Evolutionary conservation across 1,140 invertebrate genomes (phyloP).

Genomic region (Drosophila repletoides): DNA sequence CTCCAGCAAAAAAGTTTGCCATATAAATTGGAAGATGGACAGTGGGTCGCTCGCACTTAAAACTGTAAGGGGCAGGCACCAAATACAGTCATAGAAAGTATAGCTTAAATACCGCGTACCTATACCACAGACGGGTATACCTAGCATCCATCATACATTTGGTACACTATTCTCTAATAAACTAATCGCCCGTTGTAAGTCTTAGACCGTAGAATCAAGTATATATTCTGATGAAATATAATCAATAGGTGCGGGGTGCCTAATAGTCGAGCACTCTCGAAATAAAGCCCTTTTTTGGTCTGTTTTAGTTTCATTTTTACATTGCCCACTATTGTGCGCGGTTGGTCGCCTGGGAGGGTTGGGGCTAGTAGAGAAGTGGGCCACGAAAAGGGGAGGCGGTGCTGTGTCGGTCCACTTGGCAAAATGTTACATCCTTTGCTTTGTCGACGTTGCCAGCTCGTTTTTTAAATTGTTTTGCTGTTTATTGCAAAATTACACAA

Average conservation of each 20-base stretch:
- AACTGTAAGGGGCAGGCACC: conserved; percentile 25
- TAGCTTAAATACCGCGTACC: conserved; percentile 32
- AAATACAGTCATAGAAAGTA: conserved; percentile 4
- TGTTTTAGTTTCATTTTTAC: conserved; percentile 48
- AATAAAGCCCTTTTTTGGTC: not conserved
- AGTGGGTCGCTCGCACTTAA: conserved; percentile 44
- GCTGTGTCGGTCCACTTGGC: conserved; percentile 73
- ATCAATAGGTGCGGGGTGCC: not conserved
- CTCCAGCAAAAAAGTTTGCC: conserved; percentile 36
- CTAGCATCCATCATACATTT: too few relatives aligned
- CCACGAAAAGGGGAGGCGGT: conserved; percentile 8
- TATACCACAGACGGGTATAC: too few relatives aligned
- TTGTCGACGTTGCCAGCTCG: conserved; percentile 50
- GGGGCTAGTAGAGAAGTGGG: not conserved
- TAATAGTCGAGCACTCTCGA: not conserved
- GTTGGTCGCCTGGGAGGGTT: not conserved
- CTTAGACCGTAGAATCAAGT: too few relatives aligned
- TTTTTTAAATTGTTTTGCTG: conserved; percentile 77
- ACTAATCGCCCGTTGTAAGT: too few relatives aligned
- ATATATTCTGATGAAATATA: too few relatives aligned
- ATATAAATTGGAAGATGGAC: conserved; percentile 57
- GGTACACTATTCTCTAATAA: too few relatives aligned
- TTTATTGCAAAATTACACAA: conserved; percentile 81
- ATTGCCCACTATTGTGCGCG: conserved; percentile 43
- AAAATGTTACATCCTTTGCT: conserved; percentile 77